Conservation (phyloP, 2,113 vertebrate species). For the Xiphophorus hellerii region DNA sequence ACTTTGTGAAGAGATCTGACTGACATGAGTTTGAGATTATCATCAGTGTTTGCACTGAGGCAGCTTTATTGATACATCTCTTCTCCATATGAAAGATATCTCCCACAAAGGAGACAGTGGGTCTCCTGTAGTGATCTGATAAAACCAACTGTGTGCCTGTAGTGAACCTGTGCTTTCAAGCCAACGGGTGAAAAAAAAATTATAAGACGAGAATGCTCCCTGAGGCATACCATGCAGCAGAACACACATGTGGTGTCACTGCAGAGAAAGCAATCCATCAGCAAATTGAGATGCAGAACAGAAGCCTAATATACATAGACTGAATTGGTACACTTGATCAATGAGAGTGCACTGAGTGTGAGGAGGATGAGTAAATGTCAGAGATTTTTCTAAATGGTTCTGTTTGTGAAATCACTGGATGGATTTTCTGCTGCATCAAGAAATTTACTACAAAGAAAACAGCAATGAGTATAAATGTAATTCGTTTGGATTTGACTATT, state of each 20-base stretch:
- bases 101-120: constrained; percentile 34
- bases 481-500: neutral
- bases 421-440: constrained; percentile 31
- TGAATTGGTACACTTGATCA: constrained; percentile 41
- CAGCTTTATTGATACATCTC: constrained; percentile 6
- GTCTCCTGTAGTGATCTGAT: constrained; percentile 37
- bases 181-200: neutral
- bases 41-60: constrained; percentile 4
- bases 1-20: neutral
- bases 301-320: constrained; percentile 37
- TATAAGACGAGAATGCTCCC: constrained; percentile 38
- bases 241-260: constrained; percentile 18
- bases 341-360: constrained; percentile 22
- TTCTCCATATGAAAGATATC: constrained; percentile 33
- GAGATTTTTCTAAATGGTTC: constrained; percentile 13
- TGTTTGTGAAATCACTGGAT: constrained; percentile 14
- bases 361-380: constrained; percentile 48
- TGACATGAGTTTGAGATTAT: constrained; percentile 24
- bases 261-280: constrained; percentile 30
- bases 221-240: constrained; percentile 29
- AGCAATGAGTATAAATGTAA: neutral
- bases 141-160: constrained; percentile 45
- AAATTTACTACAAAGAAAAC: constrained; percentile 5
- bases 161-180: constrained; percentile 29
- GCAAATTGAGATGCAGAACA: constrained; percentile 40